Evolutionary conservation across 2,888 invertebrate species (phyloP).

Genomic region (Trichogramma evanescens): DNA sequence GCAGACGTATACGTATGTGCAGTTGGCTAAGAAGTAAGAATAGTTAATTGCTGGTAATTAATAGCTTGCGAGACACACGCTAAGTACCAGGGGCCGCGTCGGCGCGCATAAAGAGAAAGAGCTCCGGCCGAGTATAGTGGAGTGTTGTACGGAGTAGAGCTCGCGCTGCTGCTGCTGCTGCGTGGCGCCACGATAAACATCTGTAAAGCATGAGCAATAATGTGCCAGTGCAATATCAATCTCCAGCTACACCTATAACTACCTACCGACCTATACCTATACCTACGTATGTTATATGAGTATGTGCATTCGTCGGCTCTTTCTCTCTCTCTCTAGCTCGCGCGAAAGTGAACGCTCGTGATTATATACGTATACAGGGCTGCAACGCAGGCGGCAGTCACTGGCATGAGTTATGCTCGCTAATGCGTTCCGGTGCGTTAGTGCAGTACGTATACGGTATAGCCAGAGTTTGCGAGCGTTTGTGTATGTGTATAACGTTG

Average conservation of each 20-base stretch:
- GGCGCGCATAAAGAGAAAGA: background rate
- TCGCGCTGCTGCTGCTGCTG: constrained; percentile 23
- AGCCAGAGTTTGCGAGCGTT: no score
- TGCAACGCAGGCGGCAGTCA: background rate
- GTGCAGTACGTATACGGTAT: background rate
- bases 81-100: constrained; percentile 28
- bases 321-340: no score
- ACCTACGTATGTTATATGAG: no score
- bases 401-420: background rate
- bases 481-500: no score
- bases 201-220: constrained; percentile 4
- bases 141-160: no score
- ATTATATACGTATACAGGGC: no score
- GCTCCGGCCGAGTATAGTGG: no score
- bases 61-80: constrained; percentile 36
- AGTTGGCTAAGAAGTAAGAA: constrained; percentile 28
- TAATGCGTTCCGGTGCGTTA: background rate
- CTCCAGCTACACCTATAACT: no score
- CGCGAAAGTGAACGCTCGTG: no score
- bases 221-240: no score
- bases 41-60: constrained; percentile 43
- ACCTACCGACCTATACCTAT: no score
- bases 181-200: constrained; percentile 35
- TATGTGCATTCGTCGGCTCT: no score
- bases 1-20: constrained; percentile 1